Conservation (phyloP, 2,888 invertebrate genomes). For the Heliconius ismenius region DNA sequence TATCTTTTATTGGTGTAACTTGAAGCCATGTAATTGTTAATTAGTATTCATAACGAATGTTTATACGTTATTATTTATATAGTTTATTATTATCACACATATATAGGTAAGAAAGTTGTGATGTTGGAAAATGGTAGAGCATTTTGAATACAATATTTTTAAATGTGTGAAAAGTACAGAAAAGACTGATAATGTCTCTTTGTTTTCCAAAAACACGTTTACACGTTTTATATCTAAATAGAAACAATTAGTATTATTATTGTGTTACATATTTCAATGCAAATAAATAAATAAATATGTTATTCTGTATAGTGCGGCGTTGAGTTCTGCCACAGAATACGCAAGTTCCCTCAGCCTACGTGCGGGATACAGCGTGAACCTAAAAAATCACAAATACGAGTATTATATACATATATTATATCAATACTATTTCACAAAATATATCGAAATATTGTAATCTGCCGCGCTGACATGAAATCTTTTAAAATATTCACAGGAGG, state of each 20-base stretch:
- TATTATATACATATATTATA: background rate
- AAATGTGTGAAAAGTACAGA: too few relatives aligned
- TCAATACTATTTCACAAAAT: background rate
- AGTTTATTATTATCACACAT: too few relatives aligned
- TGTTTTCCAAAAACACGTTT: too few relatives aligned
- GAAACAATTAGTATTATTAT: background rate
- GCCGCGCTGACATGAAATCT: background rate
- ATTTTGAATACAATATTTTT: too few relatives aligned
- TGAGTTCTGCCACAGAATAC: too few relatives aligned
- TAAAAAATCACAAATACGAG: background rate
- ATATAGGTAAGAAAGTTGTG: too few relatives aligned
- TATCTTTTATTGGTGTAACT: background rate
- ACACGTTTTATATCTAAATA: background rate
- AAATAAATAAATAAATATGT: too few relatives aligned
- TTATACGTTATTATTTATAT: too few relatives aligned
- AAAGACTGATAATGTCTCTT: too few relatives aligned
- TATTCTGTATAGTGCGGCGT: too few relatives aligned
- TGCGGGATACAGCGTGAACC: background rate
- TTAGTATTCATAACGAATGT: background rate
- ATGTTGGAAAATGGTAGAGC: too few relatives aligned
- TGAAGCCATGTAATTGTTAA: background rate
- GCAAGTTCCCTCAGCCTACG: background rate
- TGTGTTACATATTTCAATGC: too few relatives aligned
- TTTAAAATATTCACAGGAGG: conserved; percentile 20
- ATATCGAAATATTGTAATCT: conserved; percentile 12